A percentile compares a stretch with the other conserved stretches of the same genome.
Conservation (phyloP, 2,113 vertebrate species). For the Lates calcarifer region DNA sequence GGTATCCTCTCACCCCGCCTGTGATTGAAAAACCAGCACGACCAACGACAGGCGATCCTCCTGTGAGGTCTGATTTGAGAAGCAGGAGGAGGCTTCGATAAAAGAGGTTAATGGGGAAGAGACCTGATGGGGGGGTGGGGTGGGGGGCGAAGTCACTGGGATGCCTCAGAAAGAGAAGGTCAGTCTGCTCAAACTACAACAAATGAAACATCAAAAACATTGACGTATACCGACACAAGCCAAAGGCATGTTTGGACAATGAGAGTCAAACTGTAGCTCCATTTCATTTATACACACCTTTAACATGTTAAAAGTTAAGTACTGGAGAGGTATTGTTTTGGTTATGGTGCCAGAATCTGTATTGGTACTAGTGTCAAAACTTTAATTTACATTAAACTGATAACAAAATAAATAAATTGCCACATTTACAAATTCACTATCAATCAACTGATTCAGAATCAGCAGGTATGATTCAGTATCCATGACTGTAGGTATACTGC, state of each 20-base stretch:
- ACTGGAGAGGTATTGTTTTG: too few relatives aligned
- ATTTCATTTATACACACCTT: too few relatives aligned
- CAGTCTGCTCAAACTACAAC: background rate
- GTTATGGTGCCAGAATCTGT: too few relatives aligned
- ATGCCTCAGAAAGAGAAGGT: constrained; percentile 10
- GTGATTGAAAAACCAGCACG: constrained; percentile 74
- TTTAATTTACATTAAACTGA: too few relatives aligned
- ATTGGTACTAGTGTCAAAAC: too few relatives aligned
- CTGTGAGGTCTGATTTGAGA: constrained; percentile 67
- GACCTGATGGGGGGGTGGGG: constrained; percentile 28
- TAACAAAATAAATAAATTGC: too few relatives aligned
- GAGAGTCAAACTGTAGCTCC: too few relatives aligned
- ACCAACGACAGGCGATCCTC: constrained; percentile 65
- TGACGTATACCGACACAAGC: background rate
- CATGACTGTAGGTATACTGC: too few relatives aligned
- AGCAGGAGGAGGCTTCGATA: constrained; percentile 53
- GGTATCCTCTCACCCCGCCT: constrained; percentile 37
- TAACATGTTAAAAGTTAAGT: too few relatives aligned
- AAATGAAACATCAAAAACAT: background rate
- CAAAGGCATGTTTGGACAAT: background rate
- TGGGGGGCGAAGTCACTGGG: constrained; percentile 4
- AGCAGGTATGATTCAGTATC: too few relatives aligned
- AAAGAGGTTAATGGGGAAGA: constrained; percentile 64
- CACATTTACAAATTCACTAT: too few relatives aligned
- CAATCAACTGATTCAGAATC: too few relatives aligned